Conservation (phyloP, 2,113 vertebrate genomes). For the Parotia lawesii region DNA sequence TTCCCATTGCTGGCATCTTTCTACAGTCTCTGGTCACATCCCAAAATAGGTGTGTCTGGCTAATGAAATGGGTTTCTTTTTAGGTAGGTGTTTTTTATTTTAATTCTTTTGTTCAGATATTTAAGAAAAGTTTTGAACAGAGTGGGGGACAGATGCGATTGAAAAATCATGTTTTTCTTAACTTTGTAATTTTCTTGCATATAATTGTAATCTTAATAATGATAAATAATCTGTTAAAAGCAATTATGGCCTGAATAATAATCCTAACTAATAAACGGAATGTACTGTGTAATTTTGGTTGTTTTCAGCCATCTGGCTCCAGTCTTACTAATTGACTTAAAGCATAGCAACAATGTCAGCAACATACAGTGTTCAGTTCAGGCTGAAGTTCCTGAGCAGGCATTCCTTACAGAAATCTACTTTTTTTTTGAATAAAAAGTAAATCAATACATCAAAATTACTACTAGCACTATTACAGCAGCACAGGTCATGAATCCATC, state of each 20-base stretch:
- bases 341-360: constrained; percentile 12
- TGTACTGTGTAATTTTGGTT: constrained; percentile 54
- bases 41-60: background rate
- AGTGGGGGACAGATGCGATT: background rate
- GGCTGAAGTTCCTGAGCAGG: background rate
- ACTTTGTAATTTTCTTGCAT: background rate
- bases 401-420: background rate
- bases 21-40: background rate
- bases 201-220: constrained; percentile 32
- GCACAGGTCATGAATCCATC: background rate
- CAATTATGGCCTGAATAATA: constrained; percentile 59
- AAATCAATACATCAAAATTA: constrained; percentile 1
- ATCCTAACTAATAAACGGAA: constrained; percentile 59
- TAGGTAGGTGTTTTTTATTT: background rate
- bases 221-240: constrained; percentile 57
- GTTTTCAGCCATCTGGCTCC: constrained; percentile 59
- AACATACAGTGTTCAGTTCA: background rate
- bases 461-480: background rate
- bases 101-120: background rate
- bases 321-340: constrained; percentile 58
- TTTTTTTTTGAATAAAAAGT: background rate
- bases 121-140: background rate
- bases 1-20: background rate
- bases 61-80: background rate
- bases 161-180: constrained; percentile 2